Base-by-base conservation (phyloP, 1,140 invertebrate species). In the Musca domestica region DNA sequence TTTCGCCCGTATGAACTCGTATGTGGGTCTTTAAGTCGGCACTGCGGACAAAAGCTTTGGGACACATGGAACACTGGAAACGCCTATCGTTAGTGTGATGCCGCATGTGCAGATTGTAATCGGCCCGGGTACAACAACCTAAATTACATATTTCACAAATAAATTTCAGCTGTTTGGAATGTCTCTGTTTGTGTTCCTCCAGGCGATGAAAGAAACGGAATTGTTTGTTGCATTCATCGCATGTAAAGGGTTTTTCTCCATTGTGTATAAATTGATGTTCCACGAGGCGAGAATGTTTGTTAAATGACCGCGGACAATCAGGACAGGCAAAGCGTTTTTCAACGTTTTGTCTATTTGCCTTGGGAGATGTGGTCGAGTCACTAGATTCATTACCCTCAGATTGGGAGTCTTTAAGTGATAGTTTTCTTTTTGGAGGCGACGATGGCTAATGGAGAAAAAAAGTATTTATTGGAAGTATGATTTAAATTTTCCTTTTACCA, bases 31-130 rank as follows among this genome's bases (percentile, higher is more conserved):
- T 83, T 65, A 87, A 71, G 78, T 86, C 86, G 27, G 85, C 85
- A 25, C 84, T 84, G 17, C 82, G 74, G 10, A 86, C 78, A 67
- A 85, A 85, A 9, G 76, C 85, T 66, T 85, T 83, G 19, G 84
- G 83, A 69, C 86, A 87, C 47, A 87, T 82, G 3, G 83, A 83
- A 72, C 86, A 87, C 14, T 84, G 75, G 83, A 88, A 82, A 3
- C 90, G 91, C 66, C 91, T 90, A 76, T 92, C 91, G 6, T 89
- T 90, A n/a, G 90, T 92, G 77, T 93, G 91, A 74, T 86, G 85
- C 15, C 85, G 77, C 73, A 75, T 72, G 20, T 80, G 77, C 25
- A 79, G 68, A 2, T 74, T 48, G 19, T 75, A 49, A 67, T 80
- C 77, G 69, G 79, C 77, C 48, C 75, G 74, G 49, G 77, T 79